Evolutionary conservation across 2,113 vertebrate genomes (phyloP).

Genomic region (Oophaga pumilio): DNA sequence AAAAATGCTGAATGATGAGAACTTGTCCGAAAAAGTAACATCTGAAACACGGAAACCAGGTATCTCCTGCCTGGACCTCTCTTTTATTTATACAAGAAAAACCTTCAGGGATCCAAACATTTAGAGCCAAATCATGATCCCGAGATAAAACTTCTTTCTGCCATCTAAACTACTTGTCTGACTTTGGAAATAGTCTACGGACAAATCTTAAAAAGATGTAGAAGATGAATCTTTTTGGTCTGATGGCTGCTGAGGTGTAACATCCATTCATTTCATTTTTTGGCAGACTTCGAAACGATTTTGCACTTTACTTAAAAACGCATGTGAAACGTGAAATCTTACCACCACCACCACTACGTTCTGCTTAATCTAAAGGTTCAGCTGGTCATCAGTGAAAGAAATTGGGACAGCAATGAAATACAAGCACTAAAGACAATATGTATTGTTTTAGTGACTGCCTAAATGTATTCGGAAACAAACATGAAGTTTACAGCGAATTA

Average conservation of each 20-base stretch:
- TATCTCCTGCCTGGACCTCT: slow-evolving; percentile 21
- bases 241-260: neutral
- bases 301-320: neutral
- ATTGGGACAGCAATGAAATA: neutral
- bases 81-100: slow-evolving; percentile 49
- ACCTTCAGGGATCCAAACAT: slow-evolving; percentile 50
- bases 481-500: neutral
- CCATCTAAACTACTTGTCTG: neutral
- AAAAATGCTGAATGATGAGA: slow-evolving; percentile 37
- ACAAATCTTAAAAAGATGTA: neutral
- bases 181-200: neutral
- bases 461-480: neutral
- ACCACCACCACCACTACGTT: neutral
- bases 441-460: neutral
- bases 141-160: slow-evolving; percentile 28
- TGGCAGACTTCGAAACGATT: neutral
- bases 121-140: slow-evolving; percentile 37
- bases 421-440: neutral
- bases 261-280: neutral
- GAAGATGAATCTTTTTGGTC: neutral
- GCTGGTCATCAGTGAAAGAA: neutral
- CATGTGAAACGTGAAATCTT: neutral
- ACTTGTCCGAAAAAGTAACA: neutral
- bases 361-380: neutral
- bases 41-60: slow-evolving; percentile 18